Conservation (phyloP, 1,140 invertebrate genomes). For the Chymomyza costata region DNA sequence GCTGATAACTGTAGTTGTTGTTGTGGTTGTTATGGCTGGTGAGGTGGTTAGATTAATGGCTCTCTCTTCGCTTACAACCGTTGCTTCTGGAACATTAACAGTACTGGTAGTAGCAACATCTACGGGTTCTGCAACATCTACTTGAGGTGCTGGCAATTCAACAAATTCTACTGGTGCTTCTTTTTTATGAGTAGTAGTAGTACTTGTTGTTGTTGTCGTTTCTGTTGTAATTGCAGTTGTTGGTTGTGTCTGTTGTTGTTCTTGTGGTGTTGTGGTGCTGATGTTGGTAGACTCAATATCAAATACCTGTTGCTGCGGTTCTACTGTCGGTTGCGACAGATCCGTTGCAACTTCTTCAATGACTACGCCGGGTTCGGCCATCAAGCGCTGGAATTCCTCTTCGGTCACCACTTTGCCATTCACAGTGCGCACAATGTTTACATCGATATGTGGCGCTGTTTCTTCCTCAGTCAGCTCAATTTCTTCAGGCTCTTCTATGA, state of each 20-base stretch:
- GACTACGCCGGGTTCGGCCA: slow-evolving; percentile 59
- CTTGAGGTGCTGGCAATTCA: slow-evolving; percentile 72
- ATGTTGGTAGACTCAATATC: slow-evolving; percentile 70
- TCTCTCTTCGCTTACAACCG: slow-evolving; percentile 37
- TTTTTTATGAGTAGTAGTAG: slow-evolving; percentile 27
- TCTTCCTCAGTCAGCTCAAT: slow-evolving; percentile 85
- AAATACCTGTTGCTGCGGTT: slow-evolving; percentile 73
- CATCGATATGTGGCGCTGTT: slow-evolving; percentile 82
- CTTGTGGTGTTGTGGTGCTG: slow-evolving; percentile 49
- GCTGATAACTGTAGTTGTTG: slow-evolving; percentile 11
- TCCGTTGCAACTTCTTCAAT: slow-evolving; percentile 71
- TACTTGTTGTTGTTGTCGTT: slow-evolving; percentile 53
- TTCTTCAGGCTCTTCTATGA: slow-evolving; percentile 88
- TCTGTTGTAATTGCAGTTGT: slow-evolving; percentile 47
- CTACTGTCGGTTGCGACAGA: slow-evolving; percentile 33
- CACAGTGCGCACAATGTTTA: slow-evolving; percentile 81
- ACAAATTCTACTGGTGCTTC: slow-evolving; percentile 63
- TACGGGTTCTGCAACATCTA: slow-evolving; percentile 71
- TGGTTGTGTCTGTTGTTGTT: slow-evolving; percentile 45
- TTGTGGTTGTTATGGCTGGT: slow-evolving; percentile 9
- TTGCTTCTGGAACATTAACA: slow-evolving; percentile 66
- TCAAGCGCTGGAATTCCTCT: slow-evolving; percentile 74
- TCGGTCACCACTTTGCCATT: slow-evolving; percentile 77
- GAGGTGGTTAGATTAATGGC: slow-evolving; percentile 9
- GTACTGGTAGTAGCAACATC: slow-evolving; percentile 63